Evolutionary conservation across 2,113 vertebrate species (phyloP), one percentile per base, ranked within the genome.

Genomic region (Chaenogobius annularis): DNA sequence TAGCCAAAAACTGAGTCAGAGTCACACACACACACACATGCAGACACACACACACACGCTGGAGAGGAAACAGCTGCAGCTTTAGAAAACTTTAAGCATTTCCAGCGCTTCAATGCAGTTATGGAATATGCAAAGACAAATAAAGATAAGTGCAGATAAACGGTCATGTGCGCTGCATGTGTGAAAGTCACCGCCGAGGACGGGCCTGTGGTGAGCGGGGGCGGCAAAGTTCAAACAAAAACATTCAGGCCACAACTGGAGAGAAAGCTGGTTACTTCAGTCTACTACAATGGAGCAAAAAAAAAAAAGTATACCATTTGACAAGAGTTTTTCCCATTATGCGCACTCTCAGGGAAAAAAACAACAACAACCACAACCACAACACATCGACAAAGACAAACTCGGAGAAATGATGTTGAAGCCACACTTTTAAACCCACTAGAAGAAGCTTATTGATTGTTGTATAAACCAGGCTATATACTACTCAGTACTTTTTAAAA

Each of bases 1-100:
- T 40, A 46, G 62, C 63, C 69, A 73, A 50, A 70, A 44, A 6
- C 17, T 68, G 55, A 80, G 50, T 78, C 46, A 52, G 17, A n/a
- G 50, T 52, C 19, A 20, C 19, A n/a, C 50, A 20, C 3, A 52
- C 17, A 52, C 14, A 40, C 37, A 40, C 37, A 46, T 10, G 11
- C 44, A 46, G 8, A 52, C 17, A 52, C 55, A 56, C 20, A 40
- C 17, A 40, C 15, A 37, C 15, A 62, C 17, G 12, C 61, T 10
- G 61, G 40, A 40, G 15, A 63, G 61, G 61, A 63, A 63, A 40
- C 61, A 63, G 35, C 31, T 63, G 61, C 61, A 40, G 31, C 17
- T 10, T n/a, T 37, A 17, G 15, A 37, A n/a, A 17, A 43, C 17
- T 63, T 61, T 55, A 7, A 61, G 26, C 22, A 26, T 26, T 12